Evolutionary conservation across 2,113 vertebrate species (phyloP).

Genomic region (Naja naja): DNA sequence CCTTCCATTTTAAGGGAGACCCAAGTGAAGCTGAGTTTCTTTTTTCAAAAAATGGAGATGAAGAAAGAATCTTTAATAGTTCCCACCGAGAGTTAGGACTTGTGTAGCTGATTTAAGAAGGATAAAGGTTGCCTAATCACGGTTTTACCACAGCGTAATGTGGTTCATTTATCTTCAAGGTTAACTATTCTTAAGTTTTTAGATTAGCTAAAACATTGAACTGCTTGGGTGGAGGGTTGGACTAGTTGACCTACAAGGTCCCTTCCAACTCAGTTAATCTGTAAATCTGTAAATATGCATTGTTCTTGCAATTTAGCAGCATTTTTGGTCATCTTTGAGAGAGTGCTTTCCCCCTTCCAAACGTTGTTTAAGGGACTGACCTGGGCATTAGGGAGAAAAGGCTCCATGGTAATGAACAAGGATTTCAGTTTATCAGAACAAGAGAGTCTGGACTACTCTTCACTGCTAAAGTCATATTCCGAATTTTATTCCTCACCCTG

Average conservation of each 20-base stretch:
- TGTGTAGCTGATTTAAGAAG: neutral
- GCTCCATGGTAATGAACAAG: neutral
- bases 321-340: neutral
- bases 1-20: neutral
- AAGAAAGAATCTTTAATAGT: neutral
- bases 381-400: neutral
- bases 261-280: no score
- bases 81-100: neutral
- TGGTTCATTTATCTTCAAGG: neutral
- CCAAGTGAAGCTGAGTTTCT: neutral
- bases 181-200: neutral
- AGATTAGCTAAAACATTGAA: neutral
- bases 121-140: neutral
- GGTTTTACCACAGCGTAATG: neutral
- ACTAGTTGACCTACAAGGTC: no score
- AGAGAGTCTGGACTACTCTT: rapidly evolving
- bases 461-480: rapidly evolving
- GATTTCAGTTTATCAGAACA: neutral
- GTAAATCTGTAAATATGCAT: no score
- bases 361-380: neutral
- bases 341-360: neutral
- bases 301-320: neutral
- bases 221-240: no score
- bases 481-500: rapidly evolving
- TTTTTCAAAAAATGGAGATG: neutral